Percentiles rank a stretch among this genome's conserved stretches.
Evolutionary conservation across 2,113 vertebrate species (phyloP).

Genomic region (Rhynchopsitta pachyrhyncha): DNA sequence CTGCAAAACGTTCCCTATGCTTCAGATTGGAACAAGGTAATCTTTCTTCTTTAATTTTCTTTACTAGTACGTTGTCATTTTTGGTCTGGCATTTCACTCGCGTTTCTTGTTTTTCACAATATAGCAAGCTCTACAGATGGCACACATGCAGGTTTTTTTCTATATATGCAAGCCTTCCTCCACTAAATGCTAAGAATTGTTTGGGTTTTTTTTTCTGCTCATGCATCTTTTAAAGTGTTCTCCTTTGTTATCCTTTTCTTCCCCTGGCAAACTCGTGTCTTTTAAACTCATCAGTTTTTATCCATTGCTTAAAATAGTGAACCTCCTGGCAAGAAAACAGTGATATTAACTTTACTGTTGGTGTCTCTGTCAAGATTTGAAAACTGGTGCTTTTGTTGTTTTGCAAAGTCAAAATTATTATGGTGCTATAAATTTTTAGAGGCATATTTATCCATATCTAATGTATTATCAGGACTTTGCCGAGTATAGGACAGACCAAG

Average conservation of each 20-base stretch:
- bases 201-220: neutral
- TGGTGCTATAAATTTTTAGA: neutral
- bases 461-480: neutral
- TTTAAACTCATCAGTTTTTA: neutral
- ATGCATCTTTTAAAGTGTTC: neutral
- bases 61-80: neutral
- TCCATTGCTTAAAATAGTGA: neutral
- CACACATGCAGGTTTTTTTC: neutral
- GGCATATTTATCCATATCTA: neutral
- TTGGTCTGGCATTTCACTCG: neutral
- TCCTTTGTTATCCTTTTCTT: neutral
- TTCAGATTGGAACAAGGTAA: conserved; percentile 97
- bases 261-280: neutral
- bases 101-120: neutral
- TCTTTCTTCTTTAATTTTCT: neutral
- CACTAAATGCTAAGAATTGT: neutral
- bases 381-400: neutral
- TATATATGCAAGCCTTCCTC: neutral
- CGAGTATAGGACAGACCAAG: neutral
- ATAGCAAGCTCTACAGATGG: neutral
- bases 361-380: neutral
- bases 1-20: conserved; percentile 90
- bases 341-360: neutral
- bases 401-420: neutral
- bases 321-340: neutral